Evolutionary conservation across 2,888 invertebrate species (phyloP).

Genomic region (Macrostomum cliftonense): DNA sequence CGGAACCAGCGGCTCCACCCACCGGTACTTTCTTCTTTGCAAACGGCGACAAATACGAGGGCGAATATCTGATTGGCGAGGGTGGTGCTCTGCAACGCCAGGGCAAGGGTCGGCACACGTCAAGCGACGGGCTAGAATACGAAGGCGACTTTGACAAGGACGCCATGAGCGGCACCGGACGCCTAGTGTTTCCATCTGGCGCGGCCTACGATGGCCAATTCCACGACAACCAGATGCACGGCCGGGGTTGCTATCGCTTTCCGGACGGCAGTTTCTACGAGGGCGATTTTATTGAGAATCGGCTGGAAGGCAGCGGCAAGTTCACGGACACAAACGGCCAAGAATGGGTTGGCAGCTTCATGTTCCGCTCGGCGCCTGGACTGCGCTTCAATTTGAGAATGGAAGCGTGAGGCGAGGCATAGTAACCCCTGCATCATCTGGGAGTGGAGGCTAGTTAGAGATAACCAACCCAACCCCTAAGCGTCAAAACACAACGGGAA

Average conservation of each 20-base stretch:
- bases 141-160: conserved; percentile 27
- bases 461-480: too few species aligned
- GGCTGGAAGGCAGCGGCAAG: conserved; percentile 32
- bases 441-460: too few species aligned
- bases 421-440: too few species aligned
- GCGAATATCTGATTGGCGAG: conserved; percentile 9
- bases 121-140: conserved; percentile 25
- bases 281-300: conserved; percentile 32
- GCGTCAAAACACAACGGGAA: too few species aligned
- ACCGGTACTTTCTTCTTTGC: conserved; percentile 2
- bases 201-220: conserved; percentile 30
- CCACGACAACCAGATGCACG: conserved; percentile 31
- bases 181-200: conserved; percentile 17
- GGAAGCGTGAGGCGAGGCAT: conserved; percentile 1
- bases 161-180: conserved; percentile 33
- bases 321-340: conserved; percentile 34
- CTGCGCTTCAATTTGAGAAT: conserved; percentile 25
- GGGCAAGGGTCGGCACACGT: conserved; percentile 24
- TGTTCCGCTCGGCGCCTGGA: conserved; percentile 34
- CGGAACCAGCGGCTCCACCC: too few species aligned
- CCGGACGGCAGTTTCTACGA: conserved; percentile 31
- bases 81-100: conserved; percentile 23
- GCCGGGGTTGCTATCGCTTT: conserved; percentile 29
- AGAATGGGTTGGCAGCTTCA: conserved; percentile 31
- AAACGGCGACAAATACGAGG: conserved; percentile 5